These are phyloP conservation scores for Adineta ricciae DNA, from an alignment of 2,888 invertebrate species.

Conservation along the genomic window DNA sequence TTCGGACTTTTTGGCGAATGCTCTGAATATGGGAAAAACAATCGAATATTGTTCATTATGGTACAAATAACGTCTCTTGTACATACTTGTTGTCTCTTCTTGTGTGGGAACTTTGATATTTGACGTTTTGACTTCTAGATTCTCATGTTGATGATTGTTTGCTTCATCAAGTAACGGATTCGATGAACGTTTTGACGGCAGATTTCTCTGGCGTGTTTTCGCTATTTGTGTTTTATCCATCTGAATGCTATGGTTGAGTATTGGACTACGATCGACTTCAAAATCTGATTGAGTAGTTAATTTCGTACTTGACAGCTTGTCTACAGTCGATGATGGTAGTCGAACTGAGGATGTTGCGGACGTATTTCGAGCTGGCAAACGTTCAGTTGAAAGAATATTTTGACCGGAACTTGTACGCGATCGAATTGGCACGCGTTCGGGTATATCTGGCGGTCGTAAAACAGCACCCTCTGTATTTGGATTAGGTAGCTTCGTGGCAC, in stretches of 20 bases:
- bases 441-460: background rate
- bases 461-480: background rate
- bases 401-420: background rate
- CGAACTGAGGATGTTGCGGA: background rate
- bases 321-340: background rate
- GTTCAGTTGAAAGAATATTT: background rate
- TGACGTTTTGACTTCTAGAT: background rate
- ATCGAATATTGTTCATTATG: too few species aligned
- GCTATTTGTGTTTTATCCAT: background rate
- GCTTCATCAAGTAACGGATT: background rate
- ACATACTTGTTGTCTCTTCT: background rate
- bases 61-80: too few species aligned
- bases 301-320: background rate
- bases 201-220: background rate
- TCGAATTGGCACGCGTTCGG: background rate
- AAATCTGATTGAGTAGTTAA: background rate
- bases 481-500: background rate
- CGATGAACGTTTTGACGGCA: slow-evolving; percentile 10
- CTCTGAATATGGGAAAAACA: background rate
- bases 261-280: slow-evolving; percentile 12
- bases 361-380: background rate
- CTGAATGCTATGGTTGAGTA: slow-evolving; percentile 9
- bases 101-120: background rate
- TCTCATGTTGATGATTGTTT: background rate
- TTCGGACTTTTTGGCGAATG: background rate